phyloP scores from a whole-genome alignment of 2,888 invertebrate species.

The Punctoribates punctum region DNA sequence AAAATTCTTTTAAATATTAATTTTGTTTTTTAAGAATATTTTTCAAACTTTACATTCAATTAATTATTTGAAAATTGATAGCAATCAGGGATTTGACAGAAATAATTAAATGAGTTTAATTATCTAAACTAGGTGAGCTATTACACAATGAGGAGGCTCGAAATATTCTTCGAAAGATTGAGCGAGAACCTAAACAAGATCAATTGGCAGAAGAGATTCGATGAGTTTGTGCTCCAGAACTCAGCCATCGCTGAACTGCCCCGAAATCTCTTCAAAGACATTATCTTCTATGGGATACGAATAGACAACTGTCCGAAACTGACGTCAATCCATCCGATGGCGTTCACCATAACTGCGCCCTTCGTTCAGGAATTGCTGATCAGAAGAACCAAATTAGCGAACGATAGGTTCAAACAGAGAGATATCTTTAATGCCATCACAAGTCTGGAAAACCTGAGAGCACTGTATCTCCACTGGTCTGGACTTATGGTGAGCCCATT shows the following conservation, averaged over 20 bases:
- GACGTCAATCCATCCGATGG: conserved; percentile 39
- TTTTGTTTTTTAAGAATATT: too few species aligned
- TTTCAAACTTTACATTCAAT: too few species aligned
- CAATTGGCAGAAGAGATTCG: conserved; percentile 42
- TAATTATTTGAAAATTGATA: too few species aligned
- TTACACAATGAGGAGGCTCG: conserved; percentile 37
- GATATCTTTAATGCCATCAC: conserved; percentile 42
- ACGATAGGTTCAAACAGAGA: conserved; percentile 40
- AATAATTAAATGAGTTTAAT: too few species aligned
- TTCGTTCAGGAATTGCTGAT: conserved; percentile 41
- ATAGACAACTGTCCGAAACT: conserved; percentile 42
- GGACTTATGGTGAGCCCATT: conserved; percentile 32
- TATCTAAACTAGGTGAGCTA: background rate
- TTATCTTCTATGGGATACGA: conserved; percentile 40
- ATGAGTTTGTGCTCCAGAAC: conserved; percentile 42
- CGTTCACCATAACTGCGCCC: conserved; percentile 39
- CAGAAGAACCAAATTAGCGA: conserved; percentile 34
- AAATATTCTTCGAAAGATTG: conserved; percentile 41
- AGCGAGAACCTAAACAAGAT: conserved; percentile 39
- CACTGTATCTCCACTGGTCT: conserved; percentile 41
- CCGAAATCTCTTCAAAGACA: conserved; percentile 38
- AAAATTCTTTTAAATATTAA: too few species aligned
- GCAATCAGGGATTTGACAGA: too few species aligned
- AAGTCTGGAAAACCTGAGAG: conserved; percentile 36
- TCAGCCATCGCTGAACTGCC: conserved; percentile 39